Evolutionary conservation across 2,888 invertebrate genomes (phyloP).

Genomic region (Eulithis prunata): DNA sequence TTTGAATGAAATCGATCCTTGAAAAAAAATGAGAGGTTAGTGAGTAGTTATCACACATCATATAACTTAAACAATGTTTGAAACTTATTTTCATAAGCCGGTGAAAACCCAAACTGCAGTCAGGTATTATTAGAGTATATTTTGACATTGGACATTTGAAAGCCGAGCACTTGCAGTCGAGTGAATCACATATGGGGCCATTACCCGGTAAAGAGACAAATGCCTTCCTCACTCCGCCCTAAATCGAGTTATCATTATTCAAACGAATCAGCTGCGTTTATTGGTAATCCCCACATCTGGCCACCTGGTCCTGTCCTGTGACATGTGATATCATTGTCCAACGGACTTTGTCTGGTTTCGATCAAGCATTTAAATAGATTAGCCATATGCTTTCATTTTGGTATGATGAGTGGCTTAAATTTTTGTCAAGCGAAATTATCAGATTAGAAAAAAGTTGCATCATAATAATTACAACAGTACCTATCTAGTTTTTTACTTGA

Average conservation of each 20-base stretch:
- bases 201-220: slow-evolving; percentile 20
- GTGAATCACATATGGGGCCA: slow-evolving; percentile 4
- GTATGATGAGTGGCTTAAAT: slow-evolving; percentile 6
- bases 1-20: too few relatives aligned
- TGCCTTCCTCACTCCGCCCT: slow-evolving; percentile 16
- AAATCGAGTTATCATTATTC: slow-evolving; percentile 32
- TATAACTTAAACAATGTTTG: too few relatives aligned
- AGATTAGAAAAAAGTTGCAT: too few relatives aligned
- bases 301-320: slow-evolving; percentile 32
- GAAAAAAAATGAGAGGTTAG: too few relatives aligned
- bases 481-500: too few relatives aligned
- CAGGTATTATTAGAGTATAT: too few relatives aligned
- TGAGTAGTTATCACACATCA: too few relatives aligned
- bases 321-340: slow-evolving; percentile 37
- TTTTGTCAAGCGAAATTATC: background rate
- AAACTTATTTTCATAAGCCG: too few relatives aligned
- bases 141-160: background rate
- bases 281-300: slow-evolving; percentile 37
- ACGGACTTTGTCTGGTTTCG: slow-evolving; percentile 31
- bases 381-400: slow-evolving; percentile 30
- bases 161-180: background rate
- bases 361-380: slow-evolving; percentile 29
- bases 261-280: slow-evolving; percentile 33
- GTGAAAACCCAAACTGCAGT: too few relatives aligned
- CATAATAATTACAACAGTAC: too few relatives aligned